phyloP scores from a whole-genome alignment of 2,888 invertebrate genomes.

The Caenorhabditis macrosperma region DNA sequence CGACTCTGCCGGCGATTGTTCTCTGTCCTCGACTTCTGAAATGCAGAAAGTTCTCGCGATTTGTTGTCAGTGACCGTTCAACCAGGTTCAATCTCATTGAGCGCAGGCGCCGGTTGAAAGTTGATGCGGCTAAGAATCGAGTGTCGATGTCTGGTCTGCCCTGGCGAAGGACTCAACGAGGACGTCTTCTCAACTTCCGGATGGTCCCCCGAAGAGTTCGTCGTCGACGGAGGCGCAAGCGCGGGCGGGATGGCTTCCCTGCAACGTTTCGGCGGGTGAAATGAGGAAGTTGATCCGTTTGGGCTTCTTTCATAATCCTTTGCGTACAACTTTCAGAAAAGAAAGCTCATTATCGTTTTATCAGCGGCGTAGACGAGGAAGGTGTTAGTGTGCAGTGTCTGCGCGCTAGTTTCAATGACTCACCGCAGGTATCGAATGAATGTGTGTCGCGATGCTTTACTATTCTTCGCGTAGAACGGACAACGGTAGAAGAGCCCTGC shows the following conservation, averaged over 20 bases:
- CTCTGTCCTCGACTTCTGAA: conserved; percentile 55
- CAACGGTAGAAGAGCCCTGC: conserved; percentile 58
- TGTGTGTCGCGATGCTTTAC: conserved; percentile 52
- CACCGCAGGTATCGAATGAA: conserved; percentile 62
- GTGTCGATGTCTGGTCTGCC: conserved; percentile 48
- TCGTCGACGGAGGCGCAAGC: not conserved
- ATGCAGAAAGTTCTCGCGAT: not conserved
- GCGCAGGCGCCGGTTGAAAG: conserved; percentile 62
- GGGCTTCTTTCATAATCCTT: conserved; percentile 24
- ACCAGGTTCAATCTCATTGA: conserved; percentile 64
- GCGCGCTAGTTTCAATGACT: conserved; percentile 12
- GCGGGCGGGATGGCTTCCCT: conserved; percentile 53
- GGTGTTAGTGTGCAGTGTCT: too few species aligned
- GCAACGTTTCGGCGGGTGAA: not conserved
- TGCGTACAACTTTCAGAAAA: too few species aligned
- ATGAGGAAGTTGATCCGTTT: conserved; percentile 20
- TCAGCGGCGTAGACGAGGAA: not conserved
- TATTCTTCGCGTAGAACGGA: conserved; percentile 48
- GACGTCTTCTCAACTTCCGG: conserved; percentile 8
- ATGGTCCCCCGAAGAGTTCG: conserved; percentile 18
- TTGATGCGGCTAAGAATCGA: conserved; percentile 64
- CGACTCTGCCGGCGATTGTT: conserved; percentile 47
- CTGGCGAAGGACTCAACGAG: conserved; percentile 15
- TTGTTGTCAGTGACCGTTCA: not conserved
- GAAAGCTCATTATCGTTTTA: not conserved